These are phyloP conservation scores for Aradophagus sp. DNA, from an alignment of 1,140 invertebrate genomes.

Conservation along the genomic window DNA sequence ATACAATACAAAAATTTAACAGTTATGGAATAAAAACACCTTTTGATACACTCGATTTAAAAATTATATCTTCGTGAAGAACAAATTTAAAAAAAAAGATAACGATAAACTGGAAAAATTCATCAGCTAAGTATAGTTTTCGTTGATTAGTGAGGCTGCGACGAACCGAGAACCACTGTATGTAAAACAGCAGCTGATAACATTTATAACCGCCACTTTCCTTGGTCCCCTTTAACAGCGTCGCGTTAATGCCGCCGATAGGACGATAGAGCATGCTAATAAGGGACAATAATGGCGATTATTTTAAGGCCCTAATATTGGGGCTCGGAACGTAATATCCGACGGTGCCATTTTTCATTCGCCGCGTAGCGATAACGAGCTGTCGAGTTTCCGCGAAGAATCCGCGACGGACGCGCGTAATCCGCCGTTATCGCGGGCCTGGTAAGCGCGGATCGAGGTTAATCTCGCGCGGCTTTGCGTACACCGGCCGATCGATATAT, in stretches of 20 bases:
- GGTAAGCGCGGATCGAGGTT: conserved; percentile 39
- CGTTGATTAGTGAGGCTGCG: no score
- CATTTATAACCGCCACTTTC: conserved; percentile 64
- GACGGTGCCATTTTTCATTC: conserved; percentile 61
- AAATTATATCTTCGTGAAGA: no score
- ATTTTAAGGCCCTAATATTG: conserved; percentile 62
- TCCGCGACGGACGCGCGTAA: conserved; percentile 49
- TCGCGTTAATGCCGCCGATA: conserved; percentile 64
- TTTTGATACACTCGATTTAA: no score
- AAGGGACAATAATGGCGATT: conserved; percentile 68
- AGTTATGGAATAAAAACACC: no score
- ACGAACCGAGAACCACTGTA: conserved; percentile 67
- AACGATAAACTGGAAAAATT: no score
- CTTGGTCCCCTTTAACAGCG: conserved; percentile 60
- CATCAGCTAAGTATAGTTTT: no score
- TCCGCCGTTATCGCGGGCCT: conserved; percentile 41
- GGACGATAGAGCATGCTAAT: conserved; percentile 68
- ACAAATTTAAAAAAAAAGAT: no score
- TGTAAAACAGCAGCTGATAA: conserved; percentile 66
- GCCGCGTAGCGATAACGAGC: conserved; percentile 55
- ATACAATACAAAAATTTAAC: no score
- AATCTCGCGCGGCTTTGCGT: conserved; percentile 48
- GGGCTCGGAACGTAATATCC: conserved; percentile 56
- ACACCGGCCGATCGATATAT: conserved; percentile 52
- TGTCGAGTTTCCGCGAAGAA: conserved; percentile 47